Evolutionary conservation across 2,113 vertebrate genomes (phyloP).

Genomic region (Coturnix japonica): DNA sequence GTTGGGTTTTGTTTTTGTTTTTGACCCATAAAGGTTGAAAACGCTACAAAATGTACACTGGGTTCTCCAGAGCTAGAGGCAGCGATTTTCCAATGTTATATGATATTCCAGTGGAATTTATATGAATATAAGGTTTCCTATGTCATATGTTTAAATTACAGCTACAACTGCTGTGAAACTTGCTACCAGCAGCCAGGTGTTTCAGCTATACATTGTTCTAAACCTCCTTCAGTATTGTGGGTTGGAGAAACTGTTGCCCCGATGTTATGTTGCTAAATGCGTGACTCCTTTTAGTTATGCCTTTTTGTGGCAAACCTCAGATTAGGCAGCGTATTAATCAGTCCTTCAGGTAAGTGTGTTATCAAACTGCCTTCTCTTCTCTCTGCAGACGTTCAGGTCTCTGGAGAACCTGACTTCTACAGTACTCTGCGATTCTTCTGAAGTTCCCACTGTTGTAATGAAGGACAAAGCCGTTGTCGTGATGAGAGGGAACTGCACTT

Average conservation of each 20-base stretch:
- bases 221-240: neutral
- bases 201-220: neutral
- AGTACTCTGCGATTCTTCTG: constrained; percentile 80
- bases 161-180: neutral
- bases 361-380: neutral
- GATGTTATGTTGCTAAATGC: neutral
- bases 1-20: neutral
- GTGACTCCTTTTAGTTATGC: neutral
- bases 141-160: neutral
- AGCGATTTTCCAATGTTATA: neutral
- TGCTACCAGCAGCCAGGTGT: neutral
- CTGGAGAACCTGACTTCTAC: constrained; percentile 84
- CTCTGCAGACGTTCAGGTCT: constrained; percentile 71
- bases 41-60: fast-evolving
- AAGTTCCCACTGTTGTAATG: constrained; percentile 67
- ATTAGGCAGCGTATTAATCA: neutral
- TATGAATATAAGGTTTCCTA: no score
- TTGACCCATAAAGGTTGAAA: neutral
- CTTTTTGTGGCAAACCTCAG: neutral
- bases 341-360: neutral
- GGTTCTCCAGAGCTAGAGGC: neutral
- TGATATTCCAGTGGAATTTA: no score
- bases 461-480: constrained; percentile 86
- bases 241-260: neutral
- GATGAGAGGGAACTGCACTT: constrained; percentile 83